Base-by-base conservation (phyloP, 2,888 invertebrate species). In the Notodromas monacha region DNA sequence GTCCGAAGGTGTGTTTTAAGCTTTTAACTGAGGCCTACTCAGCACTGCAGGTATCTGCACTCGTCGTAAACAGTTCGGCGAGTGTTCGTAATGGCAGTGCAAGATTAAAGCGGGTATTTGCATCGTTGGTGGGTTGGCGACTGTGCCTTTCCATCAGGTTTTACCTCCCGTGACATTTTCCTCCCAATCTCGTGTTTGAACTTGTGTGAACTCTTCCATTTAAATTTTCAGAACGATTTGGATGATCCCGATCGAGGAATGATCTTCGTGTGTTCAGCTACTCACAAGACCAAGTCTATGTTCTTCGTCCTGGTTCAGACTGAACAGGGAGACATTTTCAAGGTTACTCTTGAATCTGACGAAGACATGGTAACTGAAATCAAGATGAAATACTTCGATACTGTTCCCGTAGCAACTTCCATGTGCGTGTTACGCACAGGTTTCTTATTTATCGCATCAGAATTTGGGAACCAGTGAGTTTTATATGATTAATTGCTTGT, bases 381-480 rank as follows among this genome's bases (percentile, higher is more conserved):
- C 37, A 84, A 86, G 43, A 53, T 99, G 8, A 99, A 96, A 46
- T 99, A 99, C 52, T 99, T 99, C 51, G 96, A 99, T 47, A 96
- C 96, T 1, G 86, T 92, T 3, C 89, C 96, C 4, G 81, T 89
- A 3, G 81, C 96, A 1, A 63, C 76, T 12, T 65, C 86, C 1
- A 74, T 99, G 74, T 89, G 89, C 54, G 92, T 99, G 15, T 54
- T 99, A 35, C 92, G 92, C 50, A 92, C 92, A 33, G 96, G 96
- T 2, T 99, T 99, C 48, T 54, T 99, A 12, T 99, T 96, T 55
- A 76, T 92, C 6, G 92, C 92, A 2, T 73, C 79, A 15, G 96
- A 99, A 54, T 96, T 92, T 62, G 92, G 92, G 41, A 96, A 96
- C 55, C 96, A 99, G 84, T 89, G 58, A 73, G 86, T 73, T 21